Base-by-base conservation (phyloP, 2,888 invertebrate genomes). In the Aleiodes alternator region DNA sequence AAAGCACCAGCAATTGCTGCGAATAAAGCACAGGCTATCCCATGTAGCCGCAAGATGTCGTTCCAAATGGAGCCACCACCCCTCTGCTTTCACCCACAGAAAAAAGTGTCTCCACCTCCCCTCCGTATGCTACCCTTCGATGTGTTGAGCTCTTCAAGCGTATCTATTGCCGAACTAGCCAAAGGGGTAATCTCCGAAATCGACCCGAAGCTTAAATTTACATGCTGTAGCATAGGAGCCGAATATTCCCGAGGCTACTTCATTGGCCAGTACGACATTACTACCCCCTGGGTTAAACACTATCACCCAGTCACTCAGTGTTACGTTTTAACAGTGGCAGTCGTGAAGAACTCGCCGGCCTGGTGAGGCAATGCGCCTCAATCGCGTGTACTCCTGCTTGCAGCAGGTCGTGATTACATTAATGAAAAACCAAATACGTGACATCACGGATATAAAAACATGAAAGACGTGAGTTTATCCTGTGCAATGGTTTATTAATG, bases 321-420 rank as follows among this genome's bases (percentile, higher is more conserved):
- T 76, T 80, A 79, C 79, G 43, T 80, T 73, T 74, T 78, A 77
- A 73, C 73, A 75, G 70, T 73, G 75, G 73, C 85, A 85, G 86
- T 85, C 83, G 84, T 84, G 82, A 85, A 84, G 81, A 85, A 81
- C 82, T 82, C 81, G 83, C 81, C 84, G 80, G 77, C 79, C 76
- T 78, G 73, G 74, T 61, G 82, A 84, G 84, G 80, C 81, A 73
- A 81, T 82, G 82, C 79, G 77, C 78, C 76, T 80, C 78, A 77
- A 43, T 73, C 79, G 78, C 72, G 72, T 73, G 76, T 73, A 69
- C 71, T 69, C 70, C 73, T 77, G 78, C 79, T 59, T 72, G 56
- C 69, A 76, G 76, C 80, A 78, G 61, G 70, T 75, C 69, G 73
- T 76, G 75, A 72, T 51, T 11, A 72, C 61, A 69, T 23, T 75